phyloP scores from a whole-genome alignment of 2,797 vertebrate genomes.

The Knipowitschia caucasica region DNA sequence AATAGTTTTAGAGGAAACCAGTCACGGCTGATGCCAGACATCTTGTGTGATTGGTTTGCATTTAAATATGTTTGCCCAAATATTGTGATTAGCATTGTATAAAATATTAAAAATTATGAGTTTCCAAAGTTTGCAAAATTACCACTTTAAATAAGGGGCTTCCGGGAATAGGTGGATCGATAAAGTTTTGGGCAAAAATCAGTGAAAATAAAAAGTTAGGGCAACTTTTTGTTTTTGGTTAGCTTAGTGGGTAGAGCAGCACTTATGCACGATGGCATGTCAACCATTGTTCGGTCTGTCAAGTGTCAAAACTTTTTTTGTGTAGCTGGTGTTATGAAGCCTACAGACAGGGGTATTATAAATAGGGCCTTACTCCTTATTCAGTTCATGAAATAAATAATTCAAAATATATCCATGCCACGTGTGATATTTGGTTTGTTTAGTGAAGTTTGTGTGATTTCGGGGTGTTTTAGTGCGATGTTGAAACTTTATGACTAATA shows the following conservation, averaged over 20 bases:
- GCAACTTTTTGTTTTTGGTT: slow-evolving; percentile 1
- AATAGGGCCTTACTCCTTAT: too few relatives aligned
- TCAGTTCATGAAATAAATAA: neutral
- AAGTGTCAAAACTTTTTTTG: too few relatives aligned
- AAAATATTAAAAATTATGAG: slow-evolving; percentile 14
- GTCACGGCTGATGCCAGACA: slow-evolving; percentile 8
- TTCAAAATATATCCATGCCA: too few relatives aligned
- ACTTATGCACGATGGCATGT: too few relatives aligned
- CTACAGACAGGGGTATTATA: too few relatives aligned
- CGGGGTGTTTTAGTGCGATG: neutral
- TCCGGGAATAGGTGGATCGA: slow-evolving; percentile 4
- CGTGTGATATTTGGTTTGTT: neutral
- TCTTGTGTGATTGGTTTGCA: neutral
- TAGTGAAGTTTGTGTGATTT: too few relatives aligned
- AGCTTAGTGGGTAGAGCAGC: neutral
- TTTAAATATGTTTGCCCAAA: slow-evolving; percentile 13
- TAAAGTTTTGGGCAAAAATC: neutral
- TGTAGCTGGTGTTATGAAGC: too few relatives aligned
- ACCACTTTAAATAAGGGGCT: slow-evolving; percentile 12
- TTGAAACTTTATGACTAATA: neutral
- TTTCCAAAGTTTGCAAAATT: slow-evolving; percentile 6
- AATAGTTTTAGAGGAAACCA: slow-evolving; percentile 18
- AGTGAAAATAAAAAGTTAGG: neutral
- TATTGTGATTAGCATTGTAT: slow-evolving; percentile 5
- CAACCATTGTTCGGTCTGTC: too few relatives aligned